These are phyloP conservation scores for Rotaria sp. DNA, from an alignment of 2,888 invertebrate species.

Conservation along the genomic window DNA sequence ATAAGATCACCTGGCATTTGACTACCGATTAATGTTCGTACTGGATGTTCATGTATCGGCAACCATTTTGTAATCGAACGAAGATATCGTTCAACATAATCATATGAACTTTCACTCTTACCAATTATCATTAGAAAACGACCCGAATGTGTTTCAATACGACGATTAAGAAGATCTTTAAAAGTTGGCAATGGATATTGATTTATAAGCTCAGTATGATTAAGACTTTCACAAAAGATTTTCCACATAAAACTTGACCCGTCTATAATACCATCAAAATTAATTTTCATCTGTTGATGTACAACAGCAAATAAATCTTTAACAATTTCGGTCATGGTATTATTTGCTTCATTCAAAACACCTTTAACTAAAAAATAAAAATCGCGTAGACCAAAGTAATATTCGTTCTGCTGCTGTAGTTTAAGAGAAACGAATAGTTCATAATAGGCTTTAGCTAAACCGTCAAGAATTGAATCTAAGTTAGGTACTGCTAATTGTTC, in stretches of 20 bases:
- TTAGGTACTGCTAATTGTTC: too few species aligned
- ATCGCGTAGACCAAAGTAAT: slow-evolving; percentile 33
- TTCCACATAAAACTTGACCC: background rate
- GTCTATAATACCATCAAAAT: background rate
- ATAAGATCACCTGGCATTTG: background rate
- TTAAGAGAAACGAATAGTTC: too few species aligned
- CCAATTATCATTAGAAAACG: background rate
- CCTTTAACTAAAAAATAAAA: slow-evolving; percentile 34
- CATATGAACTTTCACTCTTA: background rate
- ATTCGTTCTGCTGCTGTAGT: background rate
- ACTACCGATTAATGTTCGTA: slow-evolving; percentile 6
- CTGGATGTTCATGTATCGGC: too few species aligned
- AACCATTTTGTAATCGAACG: background rate
- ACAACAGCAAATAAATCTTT: too few species aligned
- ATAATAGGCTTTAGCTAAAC: too few species aligned
- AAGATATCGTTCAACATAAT: slow-evolving; percentile 6
- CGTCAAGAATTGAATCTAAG: too few species aligned
- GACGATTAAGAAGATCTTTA: background rate
- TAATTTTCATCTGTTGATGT: background rate
- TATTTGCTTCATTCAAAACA: background rate
- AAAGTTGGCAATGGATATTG: background rate
- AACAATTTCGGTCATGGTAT: too few species aligned
- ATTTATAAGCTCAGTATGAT: background rate
- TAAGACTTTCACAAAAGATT: background rate
- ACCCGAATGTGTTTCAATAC: background rate